Evolutionary conservation across 1,140 invertebrate species (phyloP), one percentile per base, ranked within the genome.

Genomic region (Cryptotermes secundus): DNA sequence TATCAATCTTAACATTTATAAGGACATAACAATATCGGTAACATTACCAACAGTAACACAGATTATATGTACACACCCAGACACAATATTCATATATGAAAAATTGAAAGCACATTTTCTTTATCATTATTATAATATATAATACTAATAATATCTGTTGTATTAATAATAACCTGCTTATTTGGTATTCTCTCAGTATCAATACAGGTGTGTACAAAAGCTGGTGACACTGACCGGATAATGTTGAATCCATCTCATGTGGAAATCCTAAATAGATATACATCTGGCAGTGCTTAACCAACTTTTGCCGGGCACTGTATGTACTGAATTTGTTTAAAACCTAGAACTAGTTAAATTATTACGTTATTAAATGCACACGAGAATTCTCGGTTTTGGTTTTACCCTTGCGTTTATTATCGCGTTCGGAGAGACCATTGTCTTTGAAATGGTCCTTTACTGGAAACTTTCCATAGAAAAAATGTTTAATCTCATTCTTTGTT

Each of bases 91-190:
- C 59, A 72, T 72, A 72, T 31, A 72, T 72, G 59, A 26, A 72
- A 72, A 72, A 72, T 72, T 72, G 59, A 72, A 72, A 72, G 59
- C 59, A 72, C 59, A 72, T n/a, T 72, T 49, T 16, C 31, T 6
- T 72, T 72, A 31, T 65, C 59, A 65, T 72, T 72, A 72, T 72
- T 72, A 72, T 72, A 72, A 72, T 72, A 72, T 72, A 72, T 72
- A 72, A 72, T 72, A 72, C 59, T 72, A 72, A 10, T 59, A 59
- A 59, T 59, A 59, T 72, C n/a, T 65, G 59, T 72, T 72, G 31
- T 72, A 72, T 72, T 72, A 72, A 72, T 65, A 65, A 65, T 72
- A 72, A 72, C 59, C 1, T 31, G n/a, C 26, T 72, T 72, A 72
- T 72, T 72, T 72, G 59, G 59, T 72, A 72, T 72, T 72, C 53